These are phyloP conservation scores for Nannoperca obscura DNA, from an alignment of 2,797 vertebrate species.

Conservation along the genomic window DNA sequence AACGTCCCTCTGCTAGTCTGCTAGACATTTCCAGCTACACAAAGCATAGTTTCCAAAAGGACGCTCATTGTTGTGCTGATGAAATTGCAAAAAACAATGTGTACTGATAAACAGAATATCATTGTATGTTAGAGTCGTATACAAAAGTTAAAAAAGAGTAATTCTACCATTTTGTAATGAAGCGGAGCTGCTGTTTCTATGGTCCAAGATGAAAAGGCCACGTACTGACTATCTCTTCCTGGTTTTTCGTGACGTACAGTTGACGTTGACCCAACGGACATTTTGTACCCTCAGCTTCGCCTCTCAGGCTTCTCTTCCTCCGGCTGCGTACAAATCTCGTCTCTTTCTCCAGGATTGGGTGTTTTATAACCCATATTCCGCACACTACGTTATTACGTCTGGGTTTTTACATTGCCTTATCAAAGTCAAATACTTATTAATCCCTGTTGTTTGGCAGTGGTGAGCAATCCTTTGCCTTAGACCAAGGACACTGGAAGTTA, in stretches of 20 bases:
- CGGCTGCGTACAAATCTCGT: rapidly evolving
- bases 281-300: neutral
- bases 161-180: slow-evolving; percentile 74
- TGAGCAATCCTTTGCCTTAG: neutral
- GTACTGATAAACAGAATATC: rapidly evolving
- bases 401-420: neutral
- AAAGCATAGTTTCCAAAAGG: neutral
- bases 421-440: neutral
- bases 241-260: slow-evolving; percentile 48
- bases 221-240: slow-evolving; percentile 80
- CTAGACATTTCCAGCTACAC: neutral
- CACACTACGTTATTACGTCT: neutral
- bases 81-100: neutral
- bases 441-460: neutral
- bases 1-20: slow-evolving; percentile 8
- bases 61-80: neutral
- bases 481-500: neutral
- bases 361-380: neutral
- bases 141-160: neutral
- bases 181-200: slow-evolving; percentile 24
- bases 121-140: neutral
- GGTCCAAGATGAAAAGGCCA: slow-evolving; percentile 74
- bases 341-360: neutral
- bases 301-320: slow-evolving; percentile 31
- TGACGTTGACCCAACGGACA: rapidly evolving